These are phyloP conservation scores for Zophobas atratus DNA, from an alignment of 1,140 invertebrate species.

Conservation along the genomic window DNA sequence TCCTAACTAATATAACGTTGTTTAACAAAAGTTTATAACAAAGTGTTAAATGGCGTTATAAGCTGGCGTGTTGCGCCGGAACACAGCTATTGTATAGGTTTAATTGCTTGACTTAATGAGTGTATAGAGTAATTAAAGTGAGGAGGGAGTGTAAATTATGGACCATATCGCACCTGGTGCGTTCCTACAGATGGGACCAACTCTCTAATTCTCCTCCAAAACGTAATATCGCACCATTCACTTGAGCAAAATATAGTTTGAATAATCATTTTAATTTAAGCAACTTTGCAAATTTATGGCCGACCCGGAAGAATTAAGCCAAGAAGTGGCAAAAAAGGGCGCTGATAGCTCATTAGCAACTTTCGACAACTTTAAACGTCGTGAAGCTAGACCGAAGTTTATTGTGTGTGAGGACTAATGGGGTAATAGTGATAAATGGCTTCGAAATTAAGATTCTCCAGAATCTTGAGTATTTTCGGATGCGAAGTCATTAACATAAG, in stretches of 20 bases:
- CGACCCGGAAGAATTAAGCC: background rate
- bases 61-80: slow-evolving; percentile 22
- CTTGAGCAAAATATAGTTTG: slow-evolving; percentile 10
- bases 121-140: slow-evolving; percentile 56
- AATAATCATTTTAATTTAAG: slow-evolving; percentile 12
- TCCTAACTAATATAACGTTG: too few relatives aligned
- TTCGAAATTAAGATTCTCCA: too few relatives aligned
- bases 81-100: slow-evolving; percentile 42
- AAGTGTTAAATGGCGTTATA: slow-evolving; percentile 24
- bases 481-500: too few relatives aligned
- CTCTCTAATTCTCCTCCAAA: slow-evolving; percentile 36
- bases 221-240: slow-evolving; percentile 32
- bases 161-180: slow-evolving; percentile 51
- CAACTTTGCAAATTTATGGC: slow-evolving; percentile 7
- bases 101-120: slow-evolving; percentile 56
- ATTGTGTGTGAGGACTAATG: too few relatives aligned
- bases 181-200: slow-evolving; percentile 43
- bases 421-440: too few relatives aligned
- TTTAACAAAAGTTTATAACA: background rate
- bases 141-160: slow-evolving; percentile 52
- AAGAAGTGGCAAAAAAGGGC: background rate
- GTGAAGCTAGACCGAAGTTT: too few relatives aligned
- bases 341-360: too few relatives aligned
- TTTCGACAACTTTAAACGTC: too few relatives aligned
- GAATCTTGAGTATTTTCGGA: too few relatives aligned